Conservation (phyloP, 2,113 vertebrate species). For the Istiophorus platypterus region DNA sequence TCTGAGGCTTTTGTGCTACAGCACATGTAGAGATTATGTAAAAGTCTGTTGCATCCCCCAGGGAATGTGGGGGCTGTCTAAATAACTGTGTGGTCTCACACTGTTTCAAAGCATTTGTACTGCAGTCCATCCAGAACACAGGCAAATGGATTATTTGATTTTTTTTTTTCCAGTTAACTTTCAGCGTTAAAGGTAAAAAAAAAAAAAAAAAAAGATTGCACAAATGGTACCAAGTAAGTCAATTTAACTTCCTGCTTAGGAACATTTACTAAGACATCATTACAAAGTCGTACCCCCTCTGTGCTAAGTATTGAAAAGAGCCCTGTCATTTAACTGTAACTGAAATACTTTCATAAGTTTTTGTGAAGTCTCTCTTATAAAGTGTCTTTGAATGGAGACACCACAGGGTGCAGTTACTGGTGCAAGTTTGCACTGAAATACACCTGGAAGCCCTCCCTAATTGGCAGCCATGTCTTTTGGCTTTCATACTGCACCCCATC, state of each 20-base stretch:
- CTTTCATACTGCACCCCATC: constrained; percentile 74
- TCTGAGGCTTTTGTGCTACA: constrained; percentile 31
- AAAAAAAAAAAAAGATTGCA: constrained; percentile 41
- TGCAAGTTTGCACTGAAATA: constrained; percentile 74
- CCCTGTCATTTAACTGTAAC: constrained; percentile 52
- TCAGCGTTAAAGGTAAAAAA: constrained; percentile 30
- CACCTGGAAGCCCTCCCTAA: constrained; percentile 74
- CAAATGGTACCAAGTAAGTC: constrained; percentile 45
- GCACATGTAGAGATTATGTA: constrained; percentile 30
- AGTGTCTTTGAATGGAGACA: constrained; percentile 68
- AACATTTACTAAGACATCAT: constrained; percentile 68
- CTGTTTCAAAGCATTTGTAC: constrained; percentile 57
- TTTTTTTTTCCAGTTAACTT: constrained; percentile 54
- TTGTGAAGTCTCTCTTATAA: constrained; percentile 58
- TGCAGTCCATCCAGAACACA: constrained; percentile 54
- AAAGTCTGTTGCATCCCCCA: constrained; percentile 29
- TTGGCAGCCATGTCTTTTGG: constrained; percentile 83
- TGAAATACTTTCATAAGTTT: constrained; percentile 72
- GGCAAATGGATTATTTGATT: constrained; percentile 60
- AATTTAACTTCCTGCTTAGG: constrained; percentile 45
- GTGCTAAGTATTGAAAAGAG: constrained; percentile 33
- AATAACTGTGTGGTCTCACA: constrained; percentile 54
- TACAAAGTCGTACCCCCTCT: constrained; percentile 39
- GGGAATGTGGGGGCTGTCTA: constrained; percentile 44
- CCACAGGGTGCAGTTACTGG: constrained; percentile 72